These are phyloP conservation scores for Zoanthus sociatus DNA, from an alignment of 92 coral and sea anemone genomes.

Conservation along the genomic window DNA sequence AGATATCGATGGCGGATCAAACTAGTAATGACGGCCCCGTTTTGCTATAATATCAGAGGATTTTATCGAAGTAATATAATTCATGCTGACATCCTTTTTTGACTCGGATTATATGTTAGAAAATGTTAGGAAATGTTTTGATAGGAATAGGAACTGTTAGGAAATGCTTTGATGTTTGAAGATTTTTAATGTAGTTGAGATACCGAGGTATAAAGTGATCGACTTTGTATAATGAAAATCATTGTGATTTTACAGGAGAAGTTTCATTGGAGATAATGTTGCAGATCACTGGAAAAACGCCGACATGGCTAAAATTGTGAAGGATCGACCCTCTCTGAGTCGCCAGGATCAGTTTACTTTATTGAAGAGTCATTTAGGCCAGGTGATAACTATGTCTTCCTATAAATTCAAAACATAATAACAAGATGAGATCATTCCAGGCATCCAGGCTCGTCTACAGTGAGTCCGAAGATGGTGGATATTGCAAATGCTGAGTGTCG, in stretches of 20 bases:
- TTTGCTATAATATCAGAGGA: too few relatives aligned
- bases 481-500: conserved; percentile 13
- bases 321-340: conserved; percentile 50
- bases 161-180: conserved; percentile 49
- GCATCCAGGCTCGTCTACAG: neutral
- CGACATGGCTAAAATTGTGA: conserved; percentile 46
- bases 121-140: too few relatives aligned
- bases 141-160: neutral
- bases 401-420: conserved; percentile 36
- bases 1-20: too few relatives aligned
- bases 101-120: too few relatives aligned
- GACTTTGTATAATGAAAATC: conserved; percentile 20
- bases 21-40: too few relatives aligned
- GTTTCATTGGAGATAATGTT: conserved; percentile 30
- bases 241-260: conserved; percentile 22
- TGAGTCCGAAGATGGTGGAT: conserved; percentile 38
- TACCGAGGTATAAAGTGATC: conserved; percentile 13
- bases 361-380: conserved; percentile 51
- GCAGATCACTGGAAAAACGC: conserved; percentile 43
- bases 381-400: conserved; percentile 48
- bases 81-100: too few relatives aligned
- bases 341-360: conserved; percentile 47
- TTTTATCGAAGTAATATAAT: too few relatives aligned
- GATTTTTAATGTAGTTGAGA: neutral
- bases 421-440: conserved; percentile 37